Percentiles rank a stretch among this genome's conserved stretches.
Conservation (phyloP, 1,140 invertebrate genomes). For the Ceratitis capitata region DNA sequence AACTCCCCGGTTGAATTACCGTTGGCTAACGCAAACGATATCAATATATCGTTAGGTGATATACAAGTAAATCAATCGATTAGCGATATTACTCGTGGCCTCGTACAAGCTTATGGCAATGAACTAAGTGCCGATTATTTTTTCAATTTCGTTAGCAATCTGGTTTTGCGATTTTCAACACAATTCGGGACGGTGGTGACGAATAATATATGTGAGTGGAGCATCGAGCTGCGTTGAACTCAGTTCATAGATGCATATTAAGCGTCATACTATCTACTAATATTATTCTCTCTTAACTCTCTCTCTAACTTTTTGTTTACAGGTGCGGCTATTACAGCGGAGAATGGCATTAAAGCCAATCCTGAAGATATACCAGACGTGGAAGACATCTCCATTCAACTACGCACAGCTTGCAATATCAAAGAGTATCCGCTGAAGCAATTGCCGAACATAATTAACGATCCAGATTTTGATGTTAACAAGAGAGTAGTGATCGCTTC, state of each 20-base stretch:
- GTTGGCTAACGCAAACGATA: not conserved
- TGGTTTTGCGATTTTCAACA: not conserved
- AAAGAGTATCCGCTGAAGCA: not conserved
- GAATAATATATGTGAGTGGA: not conserved
- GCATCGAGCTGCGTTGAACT: not conserved
- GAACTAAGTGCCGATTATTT: not conserved
- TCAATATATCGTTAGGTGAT: not conserved
- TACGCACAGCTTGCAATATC: constrained; percentile 31
- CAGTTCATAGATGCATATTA: too few species aligned
- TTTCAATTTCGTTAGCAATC: not conserved
- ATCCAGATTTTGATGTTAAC: constrained; percentile 13
- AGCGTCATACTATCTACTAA: too few species aligned
- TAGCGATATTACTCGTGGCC: not conserved
- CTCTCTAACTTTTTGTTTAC: not conserved
- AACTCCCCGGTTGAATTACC: not conserved
- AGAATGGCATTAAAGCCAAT: constrained; percentile 6
- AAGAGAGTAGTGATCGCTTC: constrained; percentile 36
- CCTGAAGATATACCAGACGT: not conserved
- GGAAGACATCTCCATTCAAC: constrained; percentile 27
- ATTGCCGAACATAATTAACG: not conserved
- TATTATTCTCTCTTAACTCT: too few species aligned
- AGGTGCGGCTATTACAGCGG: constrained; percentile 2
- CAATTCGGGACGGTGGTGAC: too few species aligned
- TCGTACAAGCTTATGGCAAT: not conserved
- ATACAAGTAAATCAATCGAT: not conserved